A percentile compares a stretch with the other conserved stretches of the same genome.
These are phyloP conservation scores for Heterodera filipjevi DNA, from an alignment of 2,888 invertebrate species.

Conservation along the genomic window DNA sequence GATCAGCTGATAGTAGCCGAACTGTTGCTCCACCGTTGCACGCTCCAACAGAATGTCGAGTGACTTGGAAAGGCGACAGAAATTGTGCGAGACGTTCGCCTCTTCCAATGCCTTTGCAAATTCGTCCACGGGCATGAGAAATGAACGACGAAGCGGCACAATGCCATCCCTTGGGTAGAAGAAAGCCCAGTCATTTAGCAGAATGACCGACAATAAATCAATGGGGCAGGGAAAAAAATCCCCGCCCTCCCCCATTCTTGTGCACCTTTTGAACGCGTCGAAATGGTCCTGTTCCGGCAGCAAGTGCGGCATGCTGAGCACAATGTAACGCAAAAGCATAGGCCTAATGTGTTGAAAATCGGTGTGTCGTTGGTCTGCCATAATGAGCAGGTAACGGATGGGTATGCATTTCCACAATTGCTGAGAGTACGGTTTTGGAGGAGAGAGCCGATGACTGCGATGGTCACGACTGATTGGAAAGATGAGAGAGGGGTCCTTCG, in stretches of 20 bases:
- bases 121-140: not conserved
- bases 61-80: not conserved
- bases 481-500: not conserved
- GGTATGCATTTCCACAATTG: conserved; percentile 46
- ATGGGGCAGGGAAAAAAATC: not conserved
- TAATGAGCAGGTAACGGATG: conserved; percentile 37
- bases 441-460: not conserved
- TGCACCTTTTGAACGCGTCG: conserved; percentile 19
- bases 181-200: too few species aligned
- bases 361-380: conserved; percentile 35
- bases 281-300: conserved; percentile 27
- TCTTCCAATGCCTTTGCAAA: conserved; percentile 1
- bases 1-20: conserved; percentile 33
- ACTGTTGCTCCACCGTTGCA: conserved; percentile 13
- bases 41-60: not conserved
- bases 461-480: not conserved
- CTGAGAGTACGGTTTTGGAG: conserved; percentile 38
- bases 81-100: conserved; percentile 10
- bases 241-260: too few species aligned
- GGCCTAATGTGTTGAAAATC: conserved; percentile 41
- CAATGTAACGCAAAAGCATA: conserved; percentile 26
- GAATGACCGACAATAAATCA: not conserved
- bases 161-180: not conserved
- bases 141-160: not conserved
- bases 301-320: conserved; percentile 16